phyloP scores from a whole-genome alignment of 2,113 vertebrate species.

The Carassius gibelio region DNA sequence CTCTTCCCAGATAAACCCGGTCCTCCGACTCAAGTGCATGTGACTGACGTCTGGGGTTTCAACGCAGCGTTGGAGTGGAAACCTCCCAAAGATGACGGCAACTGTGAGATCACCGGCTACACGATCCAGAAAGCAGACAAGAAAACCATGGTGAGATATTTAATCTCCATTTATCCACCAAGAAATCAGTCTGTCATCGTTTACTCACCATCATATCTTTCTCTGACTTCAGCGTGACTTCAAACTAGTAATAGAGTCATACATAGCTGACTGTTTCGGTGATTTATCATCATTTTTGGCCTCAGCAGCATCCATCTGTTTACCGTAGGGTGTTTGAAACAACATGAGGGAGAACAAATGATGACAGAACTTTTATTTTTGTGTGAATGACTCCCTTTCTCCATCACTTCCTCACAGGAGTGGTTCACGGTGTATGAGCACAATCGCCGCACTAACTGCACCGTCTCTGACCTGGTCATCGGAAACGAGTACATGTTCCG shows the following conservation, averaged over 20 bases:
- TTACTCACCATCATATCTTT: background rate
- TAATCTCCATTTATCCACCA: background rate
- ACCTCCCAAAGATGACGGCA: constrained; percentile 84
- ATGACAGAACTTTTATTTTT: background rate
- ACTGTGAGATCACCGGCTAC: constrained; percentile 85
- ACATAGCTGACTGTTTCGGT: background rate
- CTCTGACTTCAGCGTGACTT: background rate
- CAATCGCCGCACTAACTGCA: constrained; percentile 80
- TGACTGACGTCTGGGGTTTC: constrained; percentile 88
- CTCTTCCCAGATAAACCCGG: constrained; percentile 82
- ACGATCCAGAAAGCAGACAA: constrained; percentile 89
- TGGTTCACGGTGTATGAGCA: constrained; percentile 89
- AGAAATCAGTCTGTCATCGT: background rate
- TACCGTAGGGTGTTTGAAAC: background rate
- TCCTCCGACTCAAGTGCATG: constrained; percentile 74
- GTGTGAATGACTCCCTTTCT: background rate
- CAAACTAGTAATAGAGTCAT: background rate
- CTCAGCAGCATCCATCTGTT: background rate
- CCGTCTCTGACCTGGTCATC: constrained; percentile 85
- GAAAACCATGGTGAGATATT: constrained; percentile 83
- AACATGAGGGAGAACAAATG: background rate
- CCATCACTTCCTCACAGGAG: constrained; percentile 69
- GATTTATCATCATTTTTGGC: background rate
- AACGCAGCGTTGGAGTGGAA: constrained; percentile 87
- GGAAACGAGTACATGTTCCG: constrained; percentile 90